phyloP scores from a whole-genome alignment of 2,797 vertebrate genomes.

The Dromococcyx pavoninus region DNA sequence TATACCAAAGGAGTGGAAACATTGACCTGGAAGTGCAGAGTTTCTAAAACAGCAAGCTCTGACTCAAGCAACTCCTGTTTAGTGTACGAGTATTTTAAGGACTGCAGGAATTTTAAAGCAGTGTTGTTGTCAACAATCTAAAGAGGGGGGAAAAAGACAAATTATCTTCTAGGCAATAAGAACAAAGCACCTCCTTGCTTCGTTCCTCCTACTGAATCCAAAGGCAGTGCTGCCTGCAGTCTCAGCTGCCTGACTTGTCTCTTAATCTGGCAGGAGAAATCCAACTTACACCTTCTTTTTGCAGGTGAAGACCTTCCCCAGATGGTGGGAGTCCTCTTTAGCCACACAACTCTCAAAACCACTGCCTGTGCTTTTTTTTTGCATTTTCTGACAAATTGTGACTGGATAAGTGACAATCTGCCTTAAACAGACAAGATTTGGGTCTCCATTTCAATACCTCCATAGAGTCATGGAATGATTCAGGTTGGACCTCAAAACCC shows the following conservation, averaged over 20 bases:
- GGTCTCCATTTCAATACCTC: not conserved
- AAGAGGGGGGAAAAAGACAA: not conserved
- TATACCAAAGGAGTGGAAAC: conserved; percentile 84
- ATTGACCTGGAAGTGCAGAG: conserved; percentile 84
- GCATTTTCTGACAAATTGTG: not conserved
- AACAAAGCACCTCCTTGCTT: not conserved
- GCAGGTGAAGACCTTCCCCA: not conserved
- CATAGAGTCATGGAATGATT: too few relatives aligned
- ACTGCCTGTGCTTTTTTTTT: not conserved
- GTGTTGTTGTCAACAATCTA: conserved; percentile 83
- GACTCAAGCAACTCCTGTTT: conserved; percentile 85
- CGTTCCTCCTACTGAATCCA: not conserved
- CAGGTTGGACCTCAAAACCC: too few relatives aligned
- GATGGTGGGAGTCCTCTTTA: not conserved
- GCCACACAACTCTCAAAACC: accelerated
- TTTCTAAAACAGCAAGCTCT: conserved; percentile 88
- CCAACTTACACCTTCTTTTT: not conserved
- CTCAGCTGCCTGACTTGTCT: not conserved
- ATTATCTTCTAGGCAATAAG: not conserved
- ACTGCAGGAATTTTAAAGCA: conserved; percentile 83
- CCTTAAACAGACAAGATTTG: not conserved
- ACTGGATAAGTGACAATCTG: not conserved
- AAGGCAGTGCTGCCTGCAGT: not conserved
- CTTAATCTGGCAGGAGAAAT: not conserved
- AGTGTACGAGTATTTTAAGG: conserved; percentile 78